phyloP scores from a whole-genome alignment of 2,797 vertebrate genomes.

The Podarcis siculus region DNA sequence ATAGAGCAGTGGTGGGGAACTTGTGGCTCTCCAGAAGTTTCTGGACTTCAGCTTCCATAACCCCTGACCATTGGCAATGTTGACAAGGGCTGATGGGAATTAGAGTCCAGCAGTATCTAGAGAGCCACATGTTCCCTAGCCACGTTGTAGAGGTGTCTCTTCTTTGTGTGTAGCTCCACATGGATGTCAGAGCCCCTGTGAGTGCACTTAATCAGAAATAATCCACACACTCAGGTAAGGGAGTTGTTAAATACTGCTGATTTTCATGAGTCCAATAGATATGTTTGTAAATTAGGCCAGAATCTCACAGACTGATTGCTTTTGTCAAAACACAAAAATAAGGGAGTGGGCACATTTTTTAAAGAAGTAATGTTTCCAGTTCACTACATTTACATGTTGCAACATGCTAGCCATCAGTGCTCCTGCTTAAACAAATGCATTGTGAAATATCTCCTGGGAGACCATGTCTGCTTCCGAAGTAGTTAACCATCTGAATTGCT shows the following conservation, averaged over 20 bases:
- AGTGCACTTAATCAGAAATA: neutral
- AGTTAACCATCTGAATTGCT: conserved; percentile 48
- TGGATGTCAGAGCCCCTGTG: neutral
- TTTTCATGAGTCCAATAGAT: neutral
- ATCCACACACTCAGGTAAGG: neutral
- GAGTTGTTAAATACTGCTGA: neutral
- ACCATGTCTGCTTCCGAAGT: conserved; percentile 6
- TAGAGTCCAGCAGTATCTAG: no score
- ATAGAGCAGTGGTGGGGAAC: neutral
- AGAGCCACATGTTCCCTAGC: no score
- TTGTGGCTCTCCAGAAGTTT: no score
- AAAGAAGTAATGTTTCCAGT: conserved; percentile 35
- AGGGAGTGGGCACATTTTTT: conserved; percentile 40
- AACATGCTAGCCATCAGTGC: conserved; percentile 42
- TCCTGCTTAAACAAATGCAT: neutral
- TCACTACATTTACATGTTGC: conserved; percentile 2
- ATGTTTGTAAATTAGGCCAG: neutral
- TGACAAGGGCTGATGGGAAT: no score
- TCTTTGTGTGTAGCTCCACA: neutral
- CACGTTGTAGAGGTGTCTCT: neutral
- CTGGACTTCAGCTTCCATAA: no score
- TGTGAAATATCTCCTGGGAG: conserved; percentile 1
- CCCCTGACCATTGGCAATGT: no score
- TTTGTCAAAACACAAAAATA: conserved; percentile 19
- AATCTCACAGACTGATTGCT: conserved; percentile 20